Evolutionary conservation across 2,888 invertebrate species (phyloP), one percentile per base, ranked within the genome.

Genomic region (Melieria picta): DNA sequence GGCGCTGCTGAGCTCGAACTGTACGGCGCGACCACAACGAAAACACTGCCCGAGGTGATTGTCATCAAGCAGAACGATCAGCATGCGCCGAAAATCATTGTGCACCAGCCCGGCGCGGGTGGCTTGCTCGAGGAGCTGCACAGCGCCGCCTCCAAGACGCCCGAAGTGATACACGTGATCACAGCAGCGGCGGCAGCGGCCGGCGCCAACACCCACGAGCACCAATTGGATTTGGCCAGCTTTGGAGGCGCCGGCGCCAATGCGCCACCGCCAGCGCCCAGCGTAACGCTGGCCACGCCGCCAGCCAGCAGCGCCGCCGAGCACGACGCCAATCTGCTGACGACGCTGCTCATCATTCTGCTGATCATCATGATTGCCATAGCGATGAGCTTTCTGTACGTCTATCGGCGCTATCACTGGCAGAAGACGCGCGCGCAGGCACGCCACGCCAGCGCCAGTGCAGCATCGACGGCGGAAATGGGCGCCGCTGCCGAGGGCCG

Each of bases 91-190:
- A 84, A 86, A 74, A 85, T 85, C 11, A 85, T 86, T 43, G 75
- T 86, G 5, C 85, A 86, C 63, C 83, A 86, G 72, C 82, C 82
- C 10, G 79, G 81, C 56, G 78, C 76, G 5, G 71, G 55, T 10
- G 77, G 72, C 10, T 67, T 83, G 42, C 74, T 83, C n/a, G 81
- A 82, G 67, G 80, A 83, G 71, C 69, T 84, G 5, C 80, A 81
- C 7, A 69, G 77, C 4, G 79, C 78, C 0, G 79, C 75, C 1
- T 75, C 77, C 0, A 81, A 81, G 11, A 72, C 81, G 0, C 82
- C 87, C 0, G 86, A 86, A n/a, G 84, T 87, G 0, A 87, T 87
- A 47, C 86, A 87, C 55, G 83, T 87, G 5, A 86, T 86, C 42
- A 85, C 86, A 43, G 73, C 65, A n/a, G n/a, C 77, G 76, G 50